Percentiles rank a stretch among this genome's conserved stretches.
Evolutionary conservation across 2,113 vertebrate genomes (phyloP).

Genomic region (Rostratula benghalensis): DNA sequence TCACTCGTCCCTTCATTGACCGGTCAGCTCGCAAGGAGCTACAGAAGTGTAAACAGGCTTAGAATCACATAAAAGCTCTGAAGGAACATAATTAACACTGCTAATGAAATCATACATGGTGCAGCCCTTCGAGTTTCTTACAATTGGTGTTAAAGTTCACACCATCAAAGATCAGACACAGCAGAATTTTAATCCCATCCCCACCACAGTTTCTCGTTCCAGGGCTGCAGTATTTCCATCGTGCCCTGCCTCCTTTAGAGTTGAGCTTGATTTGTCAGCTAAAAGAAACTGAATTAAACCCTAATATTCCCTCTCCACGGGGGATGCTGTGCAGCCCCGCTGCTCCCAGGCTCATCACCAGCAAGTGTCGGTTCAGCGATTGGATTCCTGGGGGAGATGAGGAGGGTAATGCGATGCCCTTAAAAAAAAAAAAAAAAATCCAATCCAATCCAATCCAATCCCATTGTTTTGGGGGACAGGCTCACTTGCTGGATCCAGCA

Average conservation of each 20-base stretch:
- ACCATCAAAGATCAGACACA: background rate
- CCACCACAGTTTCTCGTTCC: rapidly evolving
- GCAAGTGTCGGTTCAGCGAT: rapidly evolving
- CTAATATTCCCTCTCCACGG: background rate
- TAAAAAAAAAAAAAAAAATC: rapidly evolving
- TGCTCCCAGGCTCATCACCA: background rate
- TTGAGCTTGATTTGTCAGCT: background rate
- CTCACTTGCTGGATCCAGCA: background rate
- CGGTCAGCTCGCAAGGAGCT: background rate
- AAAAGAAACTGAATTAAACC: background rate
- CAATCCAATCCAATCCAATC: background rate
- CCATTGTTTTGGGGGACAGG: background rate
- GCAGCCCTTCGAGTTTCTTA: background rate
- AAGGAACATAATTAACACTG: background rate
- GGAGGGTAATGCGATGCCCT: background rate
- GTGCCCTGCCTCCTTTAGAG: background rate
- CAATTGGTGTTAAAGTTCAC: background rate
- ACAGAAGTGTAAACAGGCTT: background rate
- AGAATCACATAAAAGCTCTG: background rate
- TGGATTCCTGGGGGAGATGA: background rate
- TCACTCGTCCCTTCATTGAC: rapidly evolving
- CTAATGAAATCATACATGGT: background rate
- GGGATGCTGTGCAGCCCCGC: background rate
- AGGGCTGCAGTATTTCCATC: background rate
- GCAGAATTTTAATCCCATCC: background rate